Conservation (phyloP, 2,113 vertebrate genomes). For the Pionites leucogaster region DNA sequence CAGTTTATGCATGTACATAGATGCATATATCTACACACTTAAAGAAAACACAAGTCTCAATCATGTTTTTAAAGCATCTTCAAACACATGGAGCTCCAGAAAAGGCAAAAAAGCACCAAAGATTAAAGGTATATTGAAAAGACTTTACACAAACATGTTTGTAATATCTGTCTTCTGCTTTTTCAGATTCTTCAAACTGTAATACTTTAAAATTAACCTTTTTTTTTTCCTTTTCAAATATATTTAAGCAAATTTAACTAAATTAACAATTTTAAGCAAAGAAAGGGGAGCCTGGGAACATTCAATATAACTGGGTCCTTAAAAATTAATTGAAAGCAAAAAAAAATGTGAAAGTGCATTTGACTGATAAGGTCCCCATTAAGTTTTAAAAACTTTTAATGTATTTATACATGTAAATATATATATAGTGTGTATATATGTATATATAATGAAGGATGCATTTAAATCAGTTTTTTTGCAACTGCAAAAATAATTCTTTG, state of each 20-base stretch:
- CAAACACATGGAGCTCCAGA: constrained; percentile 17
- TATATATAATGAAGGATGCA: background rate
- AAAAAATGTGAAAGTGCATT: constrained; percentile 25
- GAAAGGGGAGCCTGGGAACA: background rate
- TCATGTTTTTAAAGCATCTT: constrained; percentile 39
- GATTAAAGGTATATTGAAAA: constrained; percentile 24
- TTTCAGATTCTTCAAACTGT: background rate
- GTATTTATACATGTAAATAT: constrained; percentile 26
- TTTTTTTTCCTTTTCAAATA: background rate
- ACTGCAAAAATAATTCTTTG: constrained; percentile 48
- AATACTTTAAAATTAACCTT: background rate
- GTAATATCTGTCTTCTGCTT: background rate
- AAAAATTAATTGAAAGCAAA: constrained; percentile 19
- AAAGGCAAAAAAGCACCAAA: constrained; percentile 56
- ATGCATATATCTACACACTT: constrained; percentile 30
- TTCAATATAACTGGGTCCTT: background rate
- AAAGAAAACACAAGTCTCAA: constrained; percentile 8
- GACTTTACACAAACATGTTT: background rate
- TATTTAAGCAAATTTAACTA: constrained; percentile 10
- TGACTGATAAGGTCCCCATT: background rate
- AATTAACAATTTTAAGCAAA: background rate
- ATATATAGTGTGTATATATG: background rate
- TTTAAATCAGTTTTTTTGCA: constrained; percentile 2
- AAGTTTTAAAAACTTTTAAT: background rate
- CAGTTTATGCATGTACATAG: constrained; percentile 60